Base-by-base conservation (phyloP, 1,140 invertebrate species). In the Calliphora vicina region DNA sequence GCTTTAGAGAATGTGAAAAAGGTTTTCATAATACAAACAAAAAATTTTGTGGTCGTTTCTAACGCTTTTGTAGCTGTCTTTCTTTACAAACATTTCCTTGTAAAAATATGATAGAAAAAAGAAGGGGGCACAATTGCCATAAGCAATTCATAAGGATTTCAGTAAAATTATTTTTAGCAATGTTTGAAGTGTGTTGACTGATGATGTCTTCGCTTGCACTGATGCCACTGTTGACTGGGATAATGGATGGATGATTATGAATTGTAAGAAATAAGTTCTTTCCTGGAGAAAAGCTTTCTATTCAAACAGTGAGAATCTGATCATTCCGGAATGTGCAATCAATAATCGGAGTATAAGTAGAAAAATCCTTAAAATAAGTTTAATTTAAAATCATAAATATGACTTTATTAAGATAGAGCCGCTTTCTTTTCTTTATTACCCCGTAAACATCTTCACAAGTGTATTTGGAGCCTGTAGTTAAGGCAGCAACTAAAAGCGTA, bases 171-270 rank as follows among this genome's bases (percentile, higher is more conserved):
- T 25, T 67, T 67, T 67, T 12, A 67, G 45, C 61, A 67, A 67
- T 67, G 61, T 67, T 67, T 20, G 61, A 67, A 67, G 61, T 23
- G 61, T 67, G 61, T 23, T 67, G 61, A 67, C 61, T 67, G 61
- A 67, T 20, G 61, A 67, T n/a, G 61, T 67, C 10, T 8, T 23
- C 10, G 23, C 20, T 25, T 67, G 25, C 61, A 67, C 61, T 9
- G 8, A 23, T 2, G 61, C 23, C 6, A 20, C 9, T 10, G 6
- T 67, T 67, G 50, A 17, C n/a, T n/a, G n/a, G n/a, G n/a, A n/a
- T n/a, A n/a, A n/a, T n/a, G n/a, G n/a, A n/a, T n/a, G n/a, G n/a
- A n/a, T n/a, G n/a, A n/a, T n/a, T n/a, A n/a, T n/a, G n/a, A n/a
- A n/a, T n/a, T n/a, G n/a, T n/a, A n/a, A n/a, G n/a, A n/a, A n/a